Evolutionary conservation across 1,140 invertebrate species (phyloP).

Genomic region (Bombus waltoni): DNA sequence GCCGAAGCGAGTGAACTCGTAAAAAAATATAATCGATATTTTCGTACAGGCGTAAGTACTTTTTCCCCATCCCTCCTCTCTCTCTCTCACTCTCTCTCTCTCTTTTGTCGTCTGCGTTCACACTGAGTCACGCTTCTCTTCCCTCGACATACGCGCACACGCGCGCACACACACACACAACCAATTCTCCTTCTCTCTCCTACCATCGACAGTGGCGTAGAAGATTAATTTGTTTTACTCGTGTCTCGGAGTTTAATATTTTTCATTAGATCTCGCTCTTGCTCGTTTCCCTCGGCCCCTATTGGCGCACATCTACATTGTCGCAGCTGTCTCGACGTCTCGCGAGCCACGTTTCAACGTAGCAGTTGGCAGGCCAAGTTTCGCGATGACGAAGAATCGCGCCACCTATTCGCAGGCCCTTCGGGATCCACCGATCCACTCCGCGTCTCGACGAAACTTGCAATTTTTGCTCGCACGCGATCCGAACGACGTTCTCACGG

Average conservation of each 20-base stretch:
- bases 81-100: too few relatives aligned
- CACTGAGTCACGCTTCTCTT: slow-evolving; percentile 52
- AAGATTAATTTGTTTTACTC: slow-evolving; percentile 64
- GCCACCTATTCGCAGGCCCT: not conserved
- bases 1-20: slow-evolving; percentile 62
- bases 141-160: not conserved
- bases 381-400: slow-evolving; percentile 5
- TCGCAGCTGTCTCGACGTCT: slow-evolving; percentile 1
- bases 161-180: too few relatives aligned
- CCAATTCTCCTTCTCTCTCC: not conserved
- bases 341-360: not conserved
- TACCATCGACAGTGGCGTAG: slow-evolving; percentile 33
- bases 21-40: slow-evolving; percentile 76
- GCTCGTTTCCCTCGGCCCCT: slow-evolving; percentile 16
- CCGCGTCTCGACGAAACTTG: not conserved
- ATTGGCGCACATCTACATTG: slow-evolving; percentile 42
- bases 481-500: not conserved
- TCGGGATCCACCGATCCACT: not conserved
- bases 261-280: slow-evolving; percentile 61
- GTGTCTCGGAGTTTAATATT: slow-evolving; percentile 64
- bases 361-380: not conserved
- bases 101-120: slow-evolving; percentile 25
- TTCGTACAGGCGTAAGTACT: slow-evolving; percentile 68
- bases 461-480: slow-evolving; percentile 27
- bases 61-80: slow-evolving; percentile 33